Conservation (phyloP, 2,113 vertebrate species). For the Mustelus asterias region DNA sequence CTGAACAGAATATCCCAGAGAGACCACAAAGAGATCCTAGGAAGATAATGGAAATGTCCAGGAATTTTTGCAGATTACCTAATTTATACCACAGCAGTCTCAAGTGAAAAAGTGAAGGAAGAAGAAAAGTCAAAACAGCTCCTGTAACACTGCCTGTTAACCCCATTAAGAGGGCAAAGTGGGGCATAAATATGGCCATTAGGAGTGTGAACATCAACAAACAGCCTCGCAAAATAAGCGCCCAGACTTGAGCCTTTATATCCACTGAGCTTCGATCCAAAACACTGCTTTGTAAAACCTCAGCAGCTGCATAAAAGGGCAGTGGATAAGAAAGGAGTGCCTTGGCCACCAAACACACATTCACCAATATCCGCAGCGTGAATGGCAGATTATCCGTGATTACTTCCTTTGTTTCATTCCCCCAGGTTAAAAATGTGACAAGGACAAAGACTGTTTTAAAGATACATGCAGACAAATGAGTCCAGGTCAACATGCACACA, state of each 20-base stretch:
- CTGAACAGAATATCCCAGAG: conserved; percentile 61
- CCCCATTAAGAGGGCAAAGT: conserved; percentile 67
- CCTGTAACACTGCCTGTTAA: conserved; percentile 67
- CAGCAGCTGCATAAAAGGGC: conserved; percentile 65
- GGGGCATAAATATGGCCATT: conserved; percentile 59
- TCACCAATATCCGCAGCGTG: conserved; percentile 60
- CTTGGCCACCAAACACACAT: conserved; percentile 64
- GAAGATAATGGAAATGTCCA: conserved; percentile 58
- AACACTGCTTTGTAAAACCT: conserved; percentile 58
- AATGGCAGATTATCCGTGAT: conserved; percentile 67
- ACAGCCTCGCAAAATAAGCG: conserved; percentile 50
- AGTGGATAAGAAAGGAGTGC: conserved; percentile 69
- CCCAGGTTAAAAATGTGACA: conserved; percentile 63
- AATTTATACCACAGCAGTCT: conserved; percentile 61
- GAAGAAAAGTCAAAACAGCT: conserved; percentile 63
- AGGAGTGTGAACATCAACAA: conserved; percentile 62
- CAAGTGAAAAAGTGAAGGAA: conserved; percentile 68
- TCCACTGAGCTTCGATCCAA: conserved; percentile 36
- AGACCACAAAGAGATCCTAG: conserved; percentile 62
- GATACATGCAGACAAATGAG: conserved; percentile 62
- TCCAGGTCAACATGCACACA: conserved; percentile 60
- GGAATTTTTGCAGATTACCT: conserved; percentile 48
- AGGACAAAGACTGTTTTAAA: conserved; percentile 67
- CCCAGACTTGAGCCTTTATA: not conserved
- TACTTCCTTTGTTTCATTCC: conserved; percentile 61